Percentiles rank a stretch among this genome's conserved stretches.
Conservation (phyloP, 2,797 vertebrate genomes). For the Notolabrus celidotus region DNA sequence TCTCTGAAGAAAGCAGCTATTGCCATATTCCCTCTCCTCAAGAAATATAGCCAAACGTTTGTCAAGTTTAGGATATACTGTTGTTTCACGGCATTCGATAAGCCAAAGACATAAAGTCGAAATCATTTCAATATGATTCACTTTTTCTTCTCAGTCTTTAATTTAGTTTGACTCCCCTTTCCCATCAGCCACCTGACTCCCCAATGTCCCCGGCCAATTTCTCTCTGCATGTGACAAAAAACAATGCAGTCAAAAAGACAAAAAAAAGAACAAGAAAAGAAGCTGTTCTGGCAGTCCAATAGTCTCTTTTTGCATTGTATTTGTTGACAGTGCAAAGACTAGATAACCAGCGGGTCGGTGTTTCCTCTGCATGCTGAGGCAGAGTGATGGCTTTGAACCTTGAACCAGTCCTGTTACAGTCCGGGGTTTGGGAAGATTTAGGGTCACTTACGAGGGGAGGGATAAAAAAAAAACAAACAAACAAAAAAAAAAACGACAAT, state of each 20-base stretch:
- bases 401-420: conserved; percentile 85
- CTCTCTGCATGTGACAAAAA: conserved; percentile 73
- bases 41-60: conserved; percentile 74
- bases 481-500: conserved; percentile 62
- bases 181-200: conserved; percentile 60
- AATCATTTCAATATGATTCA: conserved; percentile 70
- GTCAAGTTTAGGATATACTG: conserved; percentile 82
- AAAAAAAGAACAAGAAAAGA: conserved; percentile 47
- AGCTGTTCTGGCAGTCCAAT: conserved; percentile 79
- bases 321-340: conserved; percentile 86
- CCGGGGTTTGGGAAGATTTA: conserved; percentile 74
- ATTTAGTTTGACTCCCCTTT: conserved; percentile 72
- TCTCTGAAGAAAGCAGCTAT: conserved; percentile 81
- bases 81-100: conserved; percentile 70
- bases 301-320: conserved; percentile 83
- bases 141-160: conserved; percentile 71
- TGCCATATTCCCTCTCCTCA: conserved; percentile 72
- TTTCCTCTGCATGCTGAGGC: conserved; percentile 77
- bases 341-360: conserved; percentile 81
- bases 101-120: conserved; percentile 67
- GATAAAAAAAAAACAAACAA: not conserved
- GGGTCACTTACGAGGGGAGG: conserved; percentile 67
- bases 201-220: conserved; percentile 66
- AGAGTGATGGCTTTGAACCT: conserved; percentile 90
- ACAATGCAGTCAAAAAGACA: conserved; percentile 71